Conservation (phyloP, 2,797 vertebrate species). For the Sebastes hubbsi region DNA sequence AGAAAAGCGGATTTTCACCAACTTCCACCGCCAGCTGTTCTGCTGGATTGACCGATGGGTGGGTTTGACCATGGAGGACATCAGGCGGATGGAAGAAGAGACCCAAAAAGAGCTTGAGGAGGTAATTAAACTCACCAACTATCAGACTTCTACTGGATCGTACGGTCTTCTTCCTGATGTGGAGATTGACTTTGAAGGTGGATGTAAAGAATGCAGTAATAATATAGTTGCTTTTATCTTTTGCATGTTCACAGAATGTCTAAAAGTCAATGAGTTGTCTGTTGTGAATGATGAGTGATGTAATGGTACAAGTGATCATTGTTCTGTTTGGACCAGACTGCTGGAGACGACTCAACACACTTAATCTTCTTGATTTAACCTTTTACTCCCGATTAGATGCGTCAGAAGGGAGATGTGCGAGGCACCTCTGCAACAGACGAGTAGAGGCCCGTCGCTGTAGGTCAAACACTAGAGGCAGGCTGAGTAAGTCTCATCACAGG, state of each 20-base stretch:
- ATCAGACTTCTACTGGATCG: neutral
- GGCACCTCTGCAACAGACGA: slow-evolving; percentile 95
- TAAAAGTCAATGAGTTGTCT: neutral
- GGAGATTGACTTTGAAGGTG: neutral
- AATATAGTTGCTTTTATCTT: neutral
- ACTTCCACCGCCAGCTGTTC: slow-evolving; percentile 97
- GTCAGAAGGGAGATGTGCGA: slow-evolving; percentile 96
- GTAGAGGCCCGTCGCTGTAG: slow-evolving; percentile 83
- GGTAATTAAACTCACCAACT: slow-evolving; percentile 74
- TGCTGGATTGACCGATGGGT: slow-evolving; percentile 99
- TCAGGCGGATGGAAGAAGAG: slow-evolving; percentile 95
- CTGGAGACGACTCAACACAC: neutral
- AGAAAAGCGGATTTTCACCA: slow-evolving; percentile 99
- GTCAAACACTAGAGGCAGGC: slow-evolving; percentile 79
- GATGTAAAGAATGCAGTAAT: neutral
- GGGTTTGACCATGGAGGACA: slow-evolving; percentile 96
- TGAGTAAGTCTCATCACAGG: slow-evolving; percentile 74
- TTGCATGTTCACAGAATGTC: neutral
- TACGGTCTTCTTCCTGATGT: neutral
- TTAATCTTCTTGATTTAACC: slow-evolving; percentile 11
- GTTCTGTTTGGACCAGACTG: neutral
- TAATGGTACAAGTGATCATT: neutral
- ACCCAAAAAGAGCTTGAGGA: slow-evolving; percentile 96
- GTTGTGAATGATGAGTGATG: neutral
- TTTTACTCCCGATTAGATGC: slow-evolving; percentile 89